Conservation (phyloP, 2,888 invertebrate species). For the Poecilus cupreus region DNA sequence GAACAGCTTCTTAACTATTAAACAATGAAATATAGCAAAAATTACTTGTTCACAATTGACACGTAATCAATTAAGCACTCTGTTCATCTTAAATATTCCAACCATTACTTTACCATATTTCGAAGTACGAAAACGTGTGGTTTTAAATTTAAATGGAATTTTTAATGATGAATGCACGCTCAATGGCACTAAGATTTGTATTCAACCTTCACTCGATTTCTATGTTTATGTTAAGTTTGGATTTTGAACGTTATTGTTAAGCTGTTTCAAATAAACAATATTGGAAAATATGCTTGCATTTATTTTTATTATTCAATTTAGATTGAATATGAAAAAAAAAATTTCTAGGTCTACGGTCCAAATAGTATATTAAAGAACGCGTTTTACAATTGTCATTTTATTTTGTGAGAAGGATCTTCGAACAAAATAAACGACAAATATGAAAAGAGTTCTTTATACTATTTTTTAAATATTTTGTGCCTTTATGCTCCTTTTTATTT, state of each 20-base stretch:
- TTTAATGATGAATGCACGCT: conserved; percentile 10
- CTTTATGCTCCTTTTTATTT: too few relatives aligned
- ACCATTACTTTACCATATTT: background rate
- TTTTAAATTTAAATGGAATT: background rate
- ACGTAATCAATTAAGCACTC: background rate
- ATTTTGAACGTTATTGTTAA: conserved; percentile 6
- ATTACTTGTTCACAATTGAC: background rate
- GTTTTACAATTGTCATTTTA: too few relatives aligned
- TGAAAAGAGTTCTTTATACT: too few relatives aligned
- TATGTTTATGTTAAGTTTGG: conserved; percentile 6
- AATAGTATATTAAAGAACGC: too few relatives aligned
- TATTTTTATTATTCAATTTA: too few relatives aligned
- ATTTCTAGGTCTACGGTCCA: too few relatives aligned
- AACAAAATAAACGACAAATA: too few relatives aligned
- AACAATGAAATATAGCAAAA: too few relatives aligned
- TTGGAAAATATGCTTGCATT: too few relatives aligned
- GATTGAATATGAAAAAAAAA: too few relatives aligned
- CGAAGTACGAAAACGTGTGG: background rate
- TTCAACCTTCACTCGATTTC: conserved; percentile 1
- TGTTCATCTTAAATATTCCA: background rate
- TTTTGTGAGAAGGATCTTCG: too few relatives aligned
- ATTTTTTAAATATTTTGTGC: too few relatives aligned
- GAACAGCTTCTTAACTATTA: background rate
- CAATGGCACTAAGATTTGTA: conserved; percentile 6
- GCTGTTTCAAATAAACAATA: conserved; percentile 30